Conservation (phyloP, 2,113 vertebrate species). For the Lathamus discolor region DNA sequence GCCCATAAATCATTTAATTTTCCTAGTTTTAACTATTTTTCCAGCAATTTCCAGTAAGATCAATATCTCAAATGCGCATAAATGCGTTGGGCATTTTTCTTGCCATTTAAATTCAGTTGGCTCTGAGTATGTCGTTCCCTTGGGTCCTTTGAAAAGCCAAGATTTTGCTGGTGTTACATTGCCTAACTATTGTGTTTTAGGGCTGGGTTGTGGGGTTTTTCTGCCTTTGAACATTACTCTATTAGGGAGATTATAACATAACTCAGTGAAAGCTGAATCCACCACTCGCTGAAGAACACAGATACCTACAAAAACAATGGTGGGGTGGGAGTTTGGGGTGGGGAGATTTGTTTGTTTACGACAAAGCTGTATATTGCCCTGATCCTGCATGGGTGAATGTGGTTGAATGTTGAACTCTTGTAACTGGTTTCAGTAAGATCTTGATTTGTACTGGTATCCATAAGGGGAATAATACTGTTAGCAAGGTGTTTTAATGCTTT, state of each 20-base stretch:
- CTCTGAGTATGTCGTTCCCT: background rate
- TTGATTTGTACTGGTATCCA: background rate
- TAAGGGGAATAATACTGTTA: background rate
- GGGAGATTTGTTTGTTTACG: background rate
- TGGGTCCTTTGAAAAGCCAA: slow-evolving; percentile 39
- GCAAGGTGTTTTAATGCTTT: background rate
- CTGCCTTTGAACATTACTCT: background rate
- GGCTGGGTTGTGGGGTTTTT: background rate
- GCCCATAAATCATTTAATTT: background rate
- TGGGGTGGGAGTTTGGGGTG: background rate
- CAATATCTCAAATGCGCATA: background rate
- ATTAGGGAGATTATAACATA: background rate
- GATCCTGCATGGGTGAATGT: background rate
- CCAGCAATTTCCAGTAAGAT: background rate
- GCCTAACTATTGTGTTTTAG: slow-evolving; percentile 8
- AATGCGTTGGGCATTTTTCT: background rate
- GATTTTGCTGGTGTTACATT: slow-evolving; percentile 43
- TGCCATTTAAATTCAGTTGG: slow-evolving; percentile 18
- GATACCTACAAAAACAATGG: background rate
- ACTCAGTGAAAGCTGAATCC: slow-evolving; percentile 23
- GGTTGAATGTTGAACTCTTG: background rate
- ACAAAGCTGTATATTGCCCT: background rate
- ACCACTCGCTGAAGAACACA: background rate
- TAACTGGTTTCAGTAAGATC: background rate
- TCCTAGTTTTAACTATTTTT: background rate